Conservation (phyloP, 2,113 vertebrate genomes). For the Poeciliopsis prolifica region DNA sequence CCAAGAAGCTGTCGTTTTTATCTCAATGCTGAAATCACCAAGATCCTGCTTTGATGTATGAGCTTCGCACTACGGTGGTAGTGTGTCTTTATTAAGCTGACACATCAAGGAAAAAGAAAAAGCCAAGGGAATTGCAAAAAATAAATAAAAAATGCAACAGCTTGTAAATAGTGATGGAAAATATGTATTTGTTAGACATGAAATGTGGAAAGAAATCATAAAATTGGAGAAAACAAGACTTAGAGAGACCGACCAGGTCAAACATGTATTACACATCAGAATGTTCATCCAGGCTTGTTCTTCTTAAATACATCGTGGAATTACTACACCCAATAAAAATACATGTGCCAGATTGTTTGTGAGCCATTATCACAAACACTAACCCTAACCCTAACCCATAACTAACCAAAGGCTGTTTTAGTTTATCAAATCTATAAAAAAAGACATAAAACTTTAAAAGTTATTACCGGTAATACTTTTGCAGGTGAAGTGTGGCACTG, state of each 20-base stretch:
- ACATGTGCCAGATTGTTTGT: neutral
- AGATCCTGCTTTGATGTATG: slow-evolving; percentile 10
- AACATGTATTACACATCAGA: slow-evolving; percentile 15
- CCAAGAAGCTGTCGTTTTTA: slow-evolving; percentile 34
- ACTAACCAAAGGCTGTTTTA: neutral
- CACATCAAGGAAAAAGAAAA: neutral
- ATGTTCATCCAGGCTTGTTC: slow-evolving; percentile 20
- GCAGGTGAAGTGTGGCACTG: too few species aligned
- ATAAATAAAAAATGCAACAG: neutral
- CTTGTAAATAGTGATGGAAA: neutral
- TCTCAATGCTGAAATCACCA: slow-evolving; percentile 28
- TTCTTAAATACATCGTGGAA: slow-evolving; percentile 15
- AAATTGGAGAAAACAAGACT: neutral
- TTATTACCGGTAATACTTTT: too few species aligned
- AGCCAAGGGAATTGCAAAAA: too few species aligned
- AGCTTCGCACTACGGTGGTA: slow-evolving; percentile 16
- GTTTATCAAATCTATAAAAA: neutral
- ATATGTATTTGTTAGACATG: neutral
- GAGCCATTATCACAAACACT: neutral
- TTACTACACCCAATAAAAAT: slow-evolving; percentile 9
- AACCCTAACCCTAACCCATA: too few species aligned
- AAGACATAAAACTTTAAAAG: neutral
- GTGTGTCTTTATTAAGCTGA: neutral
- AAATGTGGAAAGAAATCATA: slow-evolving; percentile 2
- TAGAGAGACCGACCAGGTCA: slow-evolving; percentile 27